phyloP scores from a whole-genome alignment of 2,888 invertebrate genomes.

The Sphecodes monilicornis region DNA sequence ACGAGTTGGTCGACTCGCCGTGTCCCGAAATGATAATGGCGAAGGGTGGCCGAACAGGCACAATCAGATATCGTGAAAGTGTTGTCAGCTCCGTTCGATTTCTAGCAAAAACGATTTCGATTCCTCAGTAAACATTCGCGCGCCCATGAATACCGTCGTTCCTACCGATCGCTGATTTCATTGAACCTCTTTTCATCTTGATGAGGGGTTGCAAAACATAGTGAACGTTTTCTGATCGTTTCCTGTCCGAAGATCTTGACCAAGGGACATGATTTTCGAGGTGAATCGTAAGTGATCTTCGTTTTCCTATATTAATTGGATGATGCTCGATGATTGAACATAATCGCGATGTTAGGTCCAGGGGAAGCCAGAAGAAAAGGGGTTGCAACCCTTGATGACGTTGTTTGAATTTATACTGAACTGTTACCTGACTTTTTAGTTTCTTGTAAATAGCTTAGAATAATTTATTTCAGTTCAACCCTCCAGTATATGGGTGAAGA shows the following conservation, averaged over 20 bases:
- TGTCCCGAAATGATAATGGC: conserved; percentile 65
- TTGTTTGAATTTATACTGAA: not conserved
- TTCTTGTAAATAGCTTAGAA: no score
- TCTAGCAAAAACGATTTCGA: conserved; percentile 54
- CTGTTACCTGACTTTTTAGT: no score
- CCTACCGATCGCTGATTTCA: not conserved
- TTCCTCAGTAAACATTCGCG: conserved; percentile 56
- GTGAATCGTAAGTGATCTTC: conserved; percentile 45
- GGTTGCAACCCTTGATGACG: not conserved
- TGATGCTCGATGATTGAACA: not conserved
- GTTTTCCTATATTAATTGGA: not conserved
- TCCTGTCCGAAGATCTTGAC: not conserved
- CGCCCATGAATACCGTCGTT: conserved; percentile 42
- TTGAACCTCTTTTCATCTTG: not conserved
- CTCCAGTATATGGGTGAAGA: not conserved
- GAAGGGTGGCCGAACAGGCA: conserved; percentile 65
- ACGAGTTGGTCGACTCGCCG: conserved; percentile 27
- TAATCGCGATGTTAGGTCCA: no score
- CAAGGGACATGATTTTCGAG: conserved; percentile 44
- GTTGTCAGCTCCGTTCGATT: conserved; percentile 57
- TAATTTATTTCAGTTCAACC: not conserved
- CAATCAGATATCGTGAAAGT: conserved; percentile 64
- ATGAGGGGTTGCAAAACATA: not conserved
- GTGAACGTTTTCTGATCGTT: not conserved
- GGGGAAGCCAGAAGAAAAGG: not conserved